A percentile compares a stretch with the other conserved stretches of the same genome.
phyloP scores from a whole-genome alignment of 2,113 vertebrate species.

The Limanda limanda region DNA sequence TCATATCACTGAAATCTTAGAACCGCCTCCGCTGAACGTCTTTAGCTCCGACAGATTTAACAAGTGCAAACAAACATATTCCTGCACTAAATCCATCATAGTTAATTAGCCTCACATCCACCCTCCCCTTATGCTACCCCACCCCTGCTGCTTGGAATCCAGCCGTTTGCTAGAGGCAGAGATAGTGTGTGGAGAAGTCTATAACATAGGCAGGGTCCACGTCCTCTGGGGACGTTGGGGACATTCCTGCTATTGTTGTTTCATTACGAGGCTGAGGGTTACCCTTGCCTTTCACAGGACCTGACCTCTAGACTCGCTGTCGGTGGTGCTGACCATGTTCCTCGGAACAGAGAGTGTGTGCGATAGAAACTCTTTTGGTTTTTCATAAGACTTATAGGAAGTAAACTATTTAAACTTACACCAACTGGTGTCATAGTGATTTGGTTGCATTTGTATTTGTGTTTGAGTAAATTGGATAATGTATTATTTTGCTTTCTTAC shows the following conservation, averaged over 20 bases:
- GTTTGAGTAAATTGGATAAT: not conserved
- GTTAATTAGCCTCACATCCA: slow-evolving; percentile 6
- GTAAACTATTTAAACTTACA: too few relatives aligned
- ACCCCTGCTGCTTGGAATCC: slow-evolving; percentile 26
- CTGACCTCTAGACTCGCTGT: slow-evolving; percentile 68
- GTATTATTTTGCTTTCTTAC: not conserved
- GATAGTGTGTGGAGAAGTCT: slow-evolving; percentile 43
- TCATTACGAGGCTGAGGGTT: slow-evolving; percentile 71
- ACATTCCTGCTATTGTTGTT: slow-evolving; percentile 81
- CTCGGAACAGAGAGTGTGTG: slow-evolving; percentile 18
- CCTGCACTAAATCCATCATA: slow-evolving; percentile 12
- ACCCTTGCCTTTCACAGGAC: slow-evolving; percentile 65
- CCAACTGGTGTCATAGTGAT: not conserved
- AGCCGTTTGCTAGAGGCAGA: slow-evolving; percentile 29
- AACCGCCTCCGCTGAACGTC: not conserved
- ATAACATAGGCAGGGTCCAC: slow-evolving; percentile 38
- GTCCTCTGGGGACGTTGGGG: slow-evolving; percentile 68
- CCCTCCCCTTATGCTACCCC: slow-evolving; percentile 21
- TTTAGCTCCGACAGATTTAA: not conserved
- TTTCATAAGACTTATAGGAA: not conserved
- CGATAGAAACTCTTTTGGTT: not conserved
- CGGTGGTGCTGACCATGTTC: slow-evolving; percentile 34
- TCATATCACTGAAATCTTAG: not conserved
- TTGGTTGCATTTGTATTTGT: not conserved
- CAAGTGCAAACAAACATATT: slow-evolving; percentile 10